Conservation (phyloP, 2,797 vertebrate genomes). For the Hippoglossus hippoglossus region DNA sequence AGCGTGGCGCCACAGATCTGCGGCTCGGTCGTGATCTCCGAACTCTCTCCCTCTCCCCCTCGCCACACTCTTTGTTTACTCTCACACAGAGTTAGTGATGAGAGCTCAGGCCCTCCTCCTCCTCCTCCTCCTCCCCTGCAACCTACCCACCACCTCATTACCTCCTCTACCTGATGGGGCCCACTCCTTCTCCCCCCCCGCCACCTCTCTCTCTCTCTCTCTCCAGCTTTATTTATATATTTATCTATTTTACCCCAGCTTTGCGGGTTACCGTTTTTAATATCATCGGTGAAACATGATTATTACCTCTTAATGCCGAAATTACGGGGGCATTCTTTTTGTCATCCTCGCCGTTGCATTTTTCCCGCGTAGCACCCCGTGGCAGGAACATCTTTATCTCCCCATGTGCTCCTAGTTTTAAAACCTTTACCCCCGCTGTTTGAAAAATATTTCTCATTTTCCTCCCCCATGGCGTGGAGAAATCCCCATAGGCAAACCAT, state of each 20-base stretch:
- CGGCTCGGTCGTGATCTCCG: conserved; percentile 68
- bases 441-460: conserved; percentile 99
- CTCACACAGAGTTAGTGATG: conserved; percentile 81
- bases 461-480: conserved; percentile 99
- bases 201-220: conserved; percentile 1
- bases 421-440: conserved; percentile 99
- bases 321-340: conserved; percentile 94
- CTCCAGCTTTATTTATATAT: conserved; percentile 82
- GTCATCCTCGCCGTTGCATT: conserved; percentile 88
- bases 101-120: conserved; percentile 47
- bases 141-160: conserved; percentile 79
- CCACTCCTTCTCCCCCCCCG: conserved; percentile 48
- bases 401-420: conserved; percentile 99
- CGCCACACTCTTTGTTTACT: conserved; percentile 81
- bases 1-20: conserved; percentile 54
- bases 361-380: conserved; percentile 93
- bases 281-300: conserved; percentile 99
- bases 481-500: conserved; percentile 99
- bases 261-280: conserved; percentile 98
- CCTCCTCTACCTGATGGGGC: conserved; percentile 82
- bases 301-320: conserved; percentile 99
- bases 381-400: conserved; percentile 99
- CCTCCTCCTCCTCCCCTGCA: conserved; percentile 8
- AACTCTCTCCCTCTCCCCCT: conserved; percentile 57
- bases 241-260: conserved; percentile 89